A percentile compares a stretch with the other conserved stretches of the same genome.
Evolutionary conservation across 2,797 vertebrate genomes (phyloP).

Genomic region (Muraenolepis orangiensis): DNA sequence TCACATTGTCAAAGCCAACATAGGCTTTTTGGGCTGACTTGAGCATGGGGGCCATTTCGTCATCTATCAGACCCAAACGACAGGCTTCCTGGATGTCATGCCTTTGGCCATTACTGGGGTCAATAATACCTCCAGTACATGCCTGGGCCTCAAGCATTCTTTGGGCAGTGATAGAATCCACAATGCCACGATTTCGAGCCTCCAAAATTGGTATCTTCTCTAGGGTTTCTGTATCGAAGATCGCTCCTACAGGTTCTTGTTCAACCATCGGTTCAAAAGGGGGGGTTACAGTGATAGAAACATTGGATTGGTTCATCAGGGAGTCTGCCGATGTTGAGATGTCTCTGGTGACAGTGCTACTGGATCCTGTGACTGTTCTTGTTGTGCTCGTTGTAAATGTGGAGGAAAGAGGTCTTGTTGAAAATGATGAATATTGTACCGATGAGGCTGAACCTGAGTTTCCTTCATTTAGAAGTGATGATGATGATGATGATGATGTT

Average conservation of each 20-base stretch:
- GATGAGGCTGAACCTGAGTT: slow-evolving; percentile 12
- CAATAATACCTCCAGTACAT: slow-evolving; percentile 91
- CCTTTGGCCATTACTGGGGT: slow-evolving; percentile 82
- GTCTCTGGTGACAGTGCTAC: slow-evolving; percentile 17
- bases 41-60: slow-evolving; percentile 82
- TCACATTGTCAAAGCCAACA: slow-evolving; percentile 88
- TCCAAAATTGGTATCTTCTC: slow-evolving; percentile 90
- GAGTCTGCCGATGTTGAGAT: slow-evolving; percentile 65
- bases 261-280: slow-evolving; percentile 78
- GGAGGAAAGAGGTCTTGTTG: slow-evolving; percentile 40
- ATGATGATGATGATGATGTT: slow-evolving; percentile 23
- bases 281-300: slow-evolving; percentile 69
- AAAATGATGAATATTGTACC: slow-evolving; percentile 28
- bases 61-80: slow-evolving; percentile 77
- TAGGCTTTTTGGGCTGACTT: slow-evolving; percentile 93
- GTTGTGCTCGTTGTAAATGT: slow-evolving; percentile 47
- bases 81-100: slow-evolving; percentile 84
- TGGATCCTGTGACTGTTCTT: slow-evolving; percentile 44
- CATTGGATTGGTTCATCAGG: slow-evolving; percentile 61
- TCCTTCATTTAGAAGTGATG: slow-evolving; percentile 6
- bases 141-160: slow-evolving; percentile 93
- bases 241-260: slow-evolving; percentile 86
- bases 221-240: slow-evolving; percentile 89
- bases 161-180: slow-evolving; percentile 90
- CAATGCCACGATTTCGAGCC: slow-evolving; percentile 81